A percentile compares a stretch with the other conserved stretches of the same genome.
These are phyloP conservation scores for Bombus polaris DNA, from an alignment of 1,140 invertebrate genomes.

Conservation along the genomic window DNA sequence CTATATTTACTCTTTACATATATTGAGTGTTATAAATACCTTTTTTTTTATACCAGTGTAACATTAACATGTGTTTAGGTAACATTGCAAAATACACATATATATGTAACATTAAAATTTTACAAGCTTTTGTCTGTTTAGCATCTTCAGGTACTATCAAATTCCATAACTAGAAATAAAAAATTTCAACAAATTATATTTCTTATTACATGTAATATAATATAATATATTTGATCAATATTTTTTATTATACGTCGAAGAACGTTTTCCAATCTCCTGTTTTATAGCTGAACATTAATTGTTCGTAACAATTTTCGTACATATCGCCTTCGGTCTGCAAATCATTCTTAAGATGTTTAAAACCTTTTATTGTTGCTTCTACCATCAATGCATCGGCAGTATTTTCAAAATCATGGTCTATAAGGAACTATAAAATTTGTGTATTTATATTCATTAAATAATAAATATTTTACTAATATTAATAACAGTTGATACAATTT, in stretches of 20 bases:
- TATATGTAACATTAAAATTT: conserved; percentile 69
- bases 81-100: conserved; percentile 69
- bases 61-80: conserved; percentile 55
- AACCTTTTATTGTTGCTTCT: conserved; percentile 60
- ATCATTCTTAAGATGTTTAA: conserved; percentile 34
- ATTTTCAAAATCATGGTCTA: conserved; percentile 60
- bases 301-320: conserved; percentile 11
- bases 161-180: conserved; percentile 66
- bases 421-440: conserved; percentile 52
- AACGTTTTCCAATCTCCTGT: conserved; percentile 65
- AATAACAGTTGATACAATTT: neutral
- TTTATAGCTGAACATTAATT: conserved; percentile 53
- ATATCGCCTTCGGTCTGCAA: conserved; percentile 2
- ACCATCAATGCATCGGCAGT: conserved; percentile 61
- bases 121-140: conserved; percentile 63
- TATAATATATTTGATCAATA: neutral
- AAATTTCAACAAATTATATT: neutral
- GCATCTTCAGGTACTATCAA: conserved; percentile 48
- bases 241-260: conserved; percentile 63
- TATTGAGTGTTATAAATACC: conserved; percentile 31
- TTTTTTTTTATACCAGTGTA: conserved; percentile 35
- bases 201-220: neutral
- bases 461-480: neutral
- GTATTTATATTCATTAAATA: neutral
- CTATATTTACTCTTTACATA: neutral